Evolutionary conservation across 2,888 invertebrate genomes (phyloP).

Genomic region (Eupithecia exiguata): DNA sequence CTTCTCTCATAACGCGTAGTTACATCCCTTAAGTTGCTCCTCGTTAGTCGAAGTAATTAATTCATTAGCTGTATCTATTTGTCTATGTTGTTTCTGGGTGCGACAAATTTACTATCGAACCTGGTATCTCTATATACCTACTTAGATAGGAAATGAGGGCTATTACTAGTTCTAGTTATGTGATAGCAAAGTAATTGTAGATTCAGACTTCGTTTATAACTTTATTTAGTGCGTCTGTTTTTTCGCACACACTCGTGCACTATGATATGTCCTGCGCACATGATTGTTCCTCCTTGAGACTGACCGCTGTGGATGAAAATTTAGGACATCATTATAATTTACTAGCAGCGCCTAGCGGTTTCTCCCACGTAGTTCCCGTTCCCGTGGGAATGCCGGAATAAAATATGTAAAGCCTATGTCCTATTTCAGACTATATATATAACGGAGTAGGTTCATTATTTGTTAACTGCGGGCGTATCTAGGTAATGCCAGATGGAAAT

Average conservation of each 20-base stretch:
- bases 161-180: neutral
- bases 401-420: no score
- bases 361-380: no score
- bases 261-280: neutral
- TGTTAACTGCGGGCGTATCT: no score
- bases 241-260: neutral
- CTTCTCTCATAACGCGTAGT: slow-evolving; percentile 40
- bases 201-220: neutral
- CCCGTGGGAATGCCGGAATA: no score
- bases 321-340: no score
- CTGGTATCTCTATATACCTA: neutral
- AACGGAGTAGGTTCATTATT: no score
- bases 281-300: neutral
- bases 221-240: neutral
- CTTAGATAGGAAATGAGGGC: neutral
- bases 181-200: neutral
- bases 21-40: slow-evolving; percentile 42
- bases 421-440: no score
- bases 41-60: slow-evolving; percentile 44
- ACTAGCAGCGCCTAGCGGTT: no score
- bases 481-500: no score
- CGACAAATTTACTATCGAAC: neutral
- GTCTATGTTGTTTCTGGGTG: slow-evolving; percentile 20
- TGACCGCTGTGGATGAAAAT: neutral
- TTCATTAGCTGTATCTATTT: slow-evolving; percentile 43